Conservation (phyloP, 2,888 invertebrate genomes). For the Heteromyza rotundicornis region DNA sequence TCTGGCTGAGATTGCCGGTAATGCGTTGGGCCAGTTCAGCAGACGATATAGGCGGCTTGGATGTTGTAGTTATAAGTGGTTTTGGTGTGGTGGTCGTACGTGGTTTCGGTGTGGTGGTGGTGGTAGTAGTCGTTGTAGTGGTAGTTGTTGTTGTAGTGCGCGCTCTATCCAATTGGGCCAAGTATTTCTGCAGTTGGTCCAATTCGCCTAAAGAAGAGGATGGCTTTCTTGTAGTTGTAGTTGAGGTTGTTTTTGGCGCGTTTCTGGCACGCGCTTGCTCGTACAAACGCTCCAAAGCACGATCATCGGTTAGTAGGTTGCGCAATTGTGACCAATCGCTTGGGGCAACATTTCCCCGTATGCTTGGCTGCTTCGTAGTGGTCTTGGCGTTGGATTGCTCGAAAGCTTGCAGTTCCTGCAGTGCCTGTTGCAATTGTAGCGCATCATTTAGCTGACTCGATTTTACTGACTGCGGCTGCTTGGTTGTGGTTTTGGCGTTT, state of each 20-base stretch:
- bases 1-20: slow-evolving; percentile 9
- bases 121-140: slow-evolving; percentile 19
- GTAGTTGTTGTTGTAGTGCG: slow-evolving; percentile 35
- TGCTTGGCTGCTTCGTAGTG: slow-evolving; percentile 14
- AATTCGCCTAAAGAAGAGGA: slow-evolving; percentile 52
- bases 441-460: slow-evolving; percentile 37
- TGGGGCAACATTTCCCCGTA: slow-evolving; percentile 16
- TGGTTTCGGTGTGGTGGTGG: too few species aligned
- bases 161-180: slow-evolving; percentile 62
- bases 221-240: slow-evolving; percentile 43
- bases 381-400: slow-evolving; percentile 32
- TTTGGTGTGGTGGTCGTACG: slow-evolving; percentile 27
- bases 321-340: slow-evolving; percentile 64
- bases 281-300: slow-evolving; percentile 53
- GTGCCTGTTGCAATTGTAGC: slow-evolving; percentile 42
- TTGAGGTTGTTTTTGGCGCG: slow-evolving; percentile 25
- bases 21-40: slow-evolving; percentile 27
- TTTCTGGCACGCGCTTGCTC: slow-evolving; percentile 50
- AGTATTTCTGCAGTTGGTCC: slow-evolving; percentile 37
- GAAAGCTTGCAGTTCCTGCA: slow-evolving; percentile 45
- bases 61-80: slow-evolving; percentile 38
- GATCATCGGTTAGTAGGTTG: slow-evolving; percentile 63
- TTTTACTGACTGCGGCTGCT: slow-evolving; percentile 23
- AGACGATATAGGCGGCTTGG: slow-evolving; percentile 25
- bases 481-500: slow-evolving; percentile 32